Evolutionary conservation across 2,113 vertebrate genomes (phyloP).

Genomic region (Nesospiza acunhae): DNA sequence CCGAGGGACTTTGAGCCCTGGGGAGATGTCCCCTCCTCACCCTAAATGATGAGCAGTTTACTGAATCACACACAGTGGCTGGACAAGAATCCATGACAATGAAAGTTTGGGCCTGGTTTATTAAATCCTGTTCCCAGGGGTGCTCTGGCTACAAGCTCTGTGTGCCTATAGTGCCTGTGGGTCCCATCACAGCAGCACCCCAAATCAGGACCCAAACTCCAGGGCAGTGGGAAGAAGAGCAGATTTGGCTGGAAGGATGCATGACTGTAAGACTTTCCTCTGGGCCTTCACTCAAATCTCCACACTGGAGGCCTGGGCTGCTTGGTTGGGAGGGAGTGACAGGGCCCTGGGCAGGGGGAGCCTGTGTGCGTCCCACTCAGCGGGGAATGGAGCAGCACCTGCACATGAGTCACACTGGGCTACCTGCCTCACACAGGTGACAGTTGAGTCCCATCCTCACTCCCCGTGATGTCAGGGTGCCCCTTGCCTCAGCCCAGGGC

Average conservation of each 20-base stretch:
- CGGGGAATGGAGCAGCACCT: background rate
- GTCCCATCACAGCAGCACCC: background rate
- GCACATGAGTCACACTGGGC: background rate
- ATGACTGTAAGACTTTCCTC: background rate
- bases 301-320: background rate
- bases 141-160: background rate
- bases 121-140: background rate
- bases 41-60: background rate
- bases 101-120: background rate
- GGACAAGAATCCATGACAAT: background rate
- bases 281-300: background rate
- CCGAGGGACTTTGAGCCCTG: background rate
- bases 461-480: background rate
- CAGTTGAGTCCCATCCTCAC: background rate
- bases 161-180: accelerated
- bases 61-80: background rate
- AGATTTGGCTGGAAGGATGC: background rate
- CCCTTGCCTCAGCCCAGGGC: background rate
- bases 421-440: background rate
- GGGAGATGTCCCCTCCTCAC: background rate
- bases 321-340: accelerated
- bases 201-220: accelerated
- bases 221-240: background rate
- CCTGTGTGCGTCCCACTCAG: background rate
- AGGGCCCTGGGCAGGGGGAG: background rate